Evolutionary conservation across 2,888 invertebrate genomes (phyloP).

Genomic region (Trisateles emortualis): DNA sequence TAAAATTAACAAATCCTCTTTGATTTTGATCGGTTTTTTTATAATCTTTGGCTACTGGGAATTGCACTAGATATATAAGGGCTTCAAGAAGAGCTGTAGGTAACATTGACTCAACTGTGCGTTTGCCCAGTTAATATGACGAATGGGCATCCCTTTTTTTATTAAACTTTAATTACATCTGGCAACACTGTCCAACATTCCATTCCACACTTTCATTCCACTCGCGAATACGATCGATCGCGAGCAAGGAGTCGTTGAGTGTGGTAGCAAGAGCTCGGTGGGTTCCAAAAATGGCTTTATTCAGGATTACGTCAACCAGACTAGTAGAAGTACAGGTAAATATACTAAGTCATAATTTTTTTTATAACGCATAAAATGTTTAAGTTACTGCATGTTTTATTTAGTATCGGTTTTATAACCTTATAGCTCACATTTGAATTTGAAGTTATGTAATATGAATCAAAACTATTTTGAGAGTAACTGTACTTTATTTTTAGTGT

Average conservation of each 20-base stretch:
- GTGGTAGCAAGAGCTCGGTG: conserved; percentile 72
- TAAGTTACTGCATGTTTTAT: not conserved
- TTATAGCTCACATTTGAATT: conserved; percentile 58
- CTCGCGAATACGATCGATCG: conserved; percentile 75
- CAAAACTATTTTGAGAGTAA: conserved; percentile 60
- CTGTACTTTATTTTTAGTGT: conserved; percentile 15
- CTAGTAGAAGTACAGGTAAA: conserved; percentile 88
- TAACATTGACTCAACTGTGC: too few species aligned
- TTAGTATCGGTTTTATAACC: conserved; percentile 57
- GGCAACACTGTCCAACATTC: conserved; percentile 19
- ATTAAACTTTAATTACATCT: too few species aligned
- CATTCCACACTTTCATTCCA: conserved; percentile 27
- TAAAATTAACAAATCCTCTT: too few species aligned
- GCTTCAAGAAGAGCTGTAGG: too few species aligned
- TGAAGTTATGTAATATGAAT: conserved; percentile 70
- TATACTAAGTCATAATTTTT: conserved; percentile 22
- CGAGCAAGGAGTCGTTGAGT: conserved; percentile 61
- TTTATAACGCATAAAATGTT: not conserved
- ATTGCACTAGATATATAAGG: too few species aligned
- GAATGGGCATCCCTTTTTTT: too few species aligned
- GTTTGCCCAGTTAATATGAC: too few species aligned
- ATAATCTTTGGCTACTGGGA: too few species aligned
- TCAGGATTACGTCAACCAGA: conserved; percentile 88
- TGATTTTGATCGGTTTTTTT: too few species aligned
- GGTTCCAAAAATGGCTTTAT: conserved; percentile 88